Evolutionary conservation across 2,113 vertebrate species (phyloP), one percentile per base, ranked within the genome.

Genomic region (Embiotoca jacksoni): DNA sequence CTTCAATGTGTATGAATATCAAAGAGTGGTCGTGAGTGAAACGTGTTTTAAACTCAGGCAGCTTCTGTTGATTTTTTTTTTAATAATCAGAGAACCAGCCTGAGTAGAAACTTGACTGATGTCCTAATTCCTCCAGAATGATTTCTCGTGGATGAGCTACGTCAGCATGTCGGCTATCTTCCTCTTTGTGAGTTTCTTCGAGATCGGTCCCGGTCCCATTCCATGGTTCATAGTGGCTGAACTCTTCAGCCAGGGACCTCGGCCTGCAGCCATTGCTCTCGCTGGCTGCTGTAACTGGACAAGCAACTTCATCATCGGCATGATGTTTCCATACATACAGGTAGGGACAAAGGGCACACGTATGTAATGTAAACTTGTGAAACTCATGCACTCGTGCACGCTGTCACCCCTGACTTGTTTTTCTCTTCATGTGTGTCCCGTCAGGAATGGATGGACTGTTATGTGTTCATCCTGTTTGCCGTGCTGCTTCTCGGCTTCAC

Each of bases 171-270:
- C 90, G 0, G 95, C 96, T 0, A 96, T 98, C 86, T 99, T 99
- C 90, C 92, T 98, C 72, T 99, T 99, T 0, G 97, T 99, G 79
- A 95, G 95, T 60, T 98, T 99, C 94, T 99, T 99, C 67, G 98
- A 99, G 92, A 95, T 99, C 0, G 98, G 98, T 1, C 98, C 98
- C 0, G 98, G 98, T 41, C 98, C 98, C 1, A 99, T 99, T 76
- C 97, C 98, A 4, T 99, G 98, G 98, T 99, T 99, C 58, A 98
- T 99, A 0, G 98, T 98, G 9, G 97, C 98, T 0, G 98, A 99
- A n/a, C 90, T 99, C 44, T 99, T 99, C 94, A 98, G 97, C 63
- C 98, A 99, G 89, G 98, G 97, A n/a, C 96, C 98, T 0, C 96
- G 98, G 0, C 96, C 98, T 0, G 96, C 97, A 0, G 98, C 98